phyloP scores from a whole-genome alignment of 2,797 vertebrate species.

The Philypnodon macrostomus region DNA sequence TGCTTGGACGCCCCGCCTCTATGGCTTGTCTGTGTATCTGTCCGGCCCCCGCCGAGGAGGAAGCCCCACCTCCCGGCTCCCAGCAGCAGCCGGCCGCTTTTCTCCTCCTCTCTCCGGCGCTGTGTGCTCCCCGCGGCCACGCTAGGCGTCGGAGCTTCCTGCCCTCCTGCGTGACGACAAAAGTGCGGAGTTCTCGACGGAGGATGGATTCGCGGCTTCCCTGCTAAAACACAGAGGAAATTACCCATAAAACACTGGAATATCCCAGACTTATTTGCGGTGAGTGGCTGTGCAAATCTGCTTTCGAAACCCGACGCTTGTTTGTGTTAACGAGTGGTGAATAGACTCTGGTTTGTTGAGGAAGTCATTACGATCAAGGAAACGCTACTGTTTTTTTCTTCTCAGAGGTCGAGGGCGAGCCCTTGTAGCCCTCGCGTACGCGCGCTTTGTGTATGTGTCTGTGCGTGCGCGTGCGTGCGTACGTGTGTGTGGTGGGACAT shows the following conservation, averaged over 20 bases:
- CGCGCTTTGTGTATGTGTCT: slow-evolving; percentile 3
- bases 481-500: slow-evolving; percentile 13
- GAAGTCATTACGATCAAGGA: slow-evolving; percentile 69
- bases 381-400: slow-evolving; percentile 40
- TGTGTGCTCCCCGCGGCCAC: slow-evolving; percentile 65
- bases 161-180: slow-evolving; percentile 71
- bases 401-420: slow-evolving; percentile 37
- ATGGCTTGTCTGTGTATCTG: slow-evolving; percentile 36
- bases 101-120: slow-evolving; percentile 61
- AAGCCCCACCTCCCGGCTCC: slow-evolving; percentile 70
- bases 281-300: slow-evolving; percentile 63
- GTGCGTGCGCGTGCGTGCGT: slow-evolving; percentile 7
- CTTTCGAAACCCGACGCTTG: slow-evolving; percentile 43
- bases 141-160: slow-evolving; percentile 68
- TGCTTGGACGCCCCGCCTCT: slow-evolving; percentile 63
- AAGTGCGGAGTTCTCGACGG: slow-evolving; percentile 65
- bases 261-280: slow-evolving; percentile 71
- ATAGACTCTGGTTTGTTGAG: slow-evolving; percentile 49
- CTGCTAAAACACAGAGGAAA: slow-evolving; percentile 48
- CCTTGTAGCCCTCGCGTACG: slow-evolving; percentile 1
- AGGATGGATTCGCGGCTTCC: slow-evolving; percentile 66
- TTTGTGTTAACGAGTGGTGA: slow-evolving; percentile 40
- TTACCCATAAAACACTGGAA: slow-evolving; percentile 57
- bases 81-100: slow-evolving; percentile 69
- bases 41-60: slow-evolving; percentile 54